Conservation (phyloP, 2,113 vertebrate genomes). For the Poecile atricapillus region DNA sequence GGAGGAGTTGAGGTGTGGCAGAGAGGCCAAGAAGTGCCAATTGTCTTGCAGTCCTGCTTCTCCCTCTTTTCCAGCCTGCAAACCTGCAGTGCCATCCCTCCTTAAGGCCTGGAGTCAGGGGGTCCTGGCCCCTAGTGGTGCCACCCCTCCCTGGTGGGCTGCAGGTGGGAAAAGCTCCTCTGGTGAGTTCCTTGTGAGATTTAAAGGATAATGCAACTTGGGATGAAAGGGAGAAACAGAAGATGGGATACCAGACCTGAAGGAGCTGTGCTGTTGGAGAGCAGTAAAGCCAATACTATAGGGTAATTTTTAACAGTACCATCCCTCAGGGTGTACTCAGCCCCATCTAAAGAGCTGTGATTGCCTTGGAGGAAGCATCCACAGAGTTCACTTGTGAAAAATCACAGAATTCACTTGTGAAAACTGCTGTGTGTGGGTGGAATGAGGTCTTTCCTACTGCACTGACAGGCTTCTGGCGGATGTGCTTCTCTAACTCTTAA, state of each 20-base stretch:
- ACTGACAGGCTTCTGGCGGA: background rate
- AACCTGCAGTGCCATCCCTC: background rate
- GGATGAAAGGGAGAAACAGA: background rate
- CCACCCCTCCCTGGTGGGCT: fast-evolving
- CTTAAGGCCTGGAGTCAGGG: background rate
- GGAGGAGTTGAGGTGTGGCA: background rate
- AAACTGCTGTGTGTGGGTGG: background rate
- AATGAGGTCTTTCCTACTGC: background rate
- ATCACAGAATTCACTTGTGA: background rate
- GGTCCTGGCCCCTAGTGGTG: background rate
- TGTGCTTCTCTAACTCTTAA: background rate
- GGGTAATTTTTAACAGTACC: background rate
- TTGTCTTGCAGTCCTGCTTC: background rate
- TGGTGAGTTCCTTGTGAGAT: background rate
- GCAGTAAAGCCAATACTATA: background rate
- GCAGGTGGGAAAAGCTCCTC: background rate
- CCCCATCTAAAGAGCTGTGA: fast-evolving
- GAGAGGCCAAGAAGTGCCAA: too few relatives aligned
- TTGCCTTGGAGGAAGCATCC: background rate
- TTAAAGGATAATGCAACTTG: background rate
- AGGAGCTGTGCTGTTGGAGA: background rate
- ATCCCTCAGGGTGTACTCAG: background rate
- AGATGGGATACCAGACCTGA: background rate
- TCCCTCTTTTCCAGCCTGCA: background rate
- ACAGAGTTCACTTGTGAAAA: background rate